These are phyloP conservation scores for Caenorhabditis japonica DNA, from an alignment of 2,888 invertebrate genomes.

Conservation along the genomic window DNA sequence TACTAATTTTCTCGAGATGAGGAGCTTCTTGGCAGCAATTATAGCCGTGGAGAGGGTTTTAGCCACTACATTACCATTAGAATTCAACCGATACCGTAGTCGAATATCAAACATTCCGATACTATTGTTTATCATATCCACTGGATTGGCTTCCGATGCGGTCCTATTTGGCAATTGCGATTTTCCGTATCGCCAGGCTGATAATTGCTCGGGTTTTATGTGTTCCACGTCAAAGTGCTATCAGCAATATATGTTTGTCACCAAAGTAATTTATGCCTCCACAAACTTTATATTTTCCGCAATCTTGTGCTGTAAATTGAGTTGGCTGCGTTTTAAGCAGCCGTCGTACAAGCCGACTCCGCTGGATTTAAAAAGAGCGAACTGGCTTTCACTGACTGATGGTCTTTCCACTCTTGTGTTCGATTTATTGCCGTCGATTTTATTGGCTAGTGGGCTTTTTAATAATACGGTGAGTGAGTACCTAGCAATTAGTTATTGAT, in stretches of 20 bases:
- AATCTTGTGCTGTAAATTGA: constrained; percentile 3
- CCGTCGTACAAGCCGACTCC: background rate
- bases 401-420: constrained; percentile 15
- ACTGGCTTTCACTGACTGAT: constrained; percentile 11
- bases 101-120: constrained; percentile 1
- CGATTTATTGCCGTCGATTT: constrained; percentile 7
- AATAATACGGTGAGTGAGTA: background rate
- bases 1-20: constrained; percentile 10
- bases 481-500: no score
- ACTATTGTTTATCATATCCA: background rate
- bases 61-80: background rate
- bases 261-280: constrained; percentile 4
- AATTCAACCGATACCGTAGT: background rate
- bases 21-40: constrained; percentile 12
- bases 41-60: constrained; percentile 9
- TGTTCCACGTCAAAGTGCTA: constrained; percentile 1
- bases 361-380: constrained; percentile 8
- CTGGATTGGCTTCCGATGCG: background rate
- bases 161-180: constrained; percentile 5
- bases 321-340: background rate
- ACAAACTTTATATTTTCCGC: constrained; percentile 3
- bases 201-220: background rate
- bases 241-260: background rate
- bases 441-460: constrained; percentile 4
- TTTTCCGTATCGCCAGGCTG: background rate